Conservation (phyloP, 2,888 invertebrate genomes). For the Blastobasis lacticolella region DNA sequence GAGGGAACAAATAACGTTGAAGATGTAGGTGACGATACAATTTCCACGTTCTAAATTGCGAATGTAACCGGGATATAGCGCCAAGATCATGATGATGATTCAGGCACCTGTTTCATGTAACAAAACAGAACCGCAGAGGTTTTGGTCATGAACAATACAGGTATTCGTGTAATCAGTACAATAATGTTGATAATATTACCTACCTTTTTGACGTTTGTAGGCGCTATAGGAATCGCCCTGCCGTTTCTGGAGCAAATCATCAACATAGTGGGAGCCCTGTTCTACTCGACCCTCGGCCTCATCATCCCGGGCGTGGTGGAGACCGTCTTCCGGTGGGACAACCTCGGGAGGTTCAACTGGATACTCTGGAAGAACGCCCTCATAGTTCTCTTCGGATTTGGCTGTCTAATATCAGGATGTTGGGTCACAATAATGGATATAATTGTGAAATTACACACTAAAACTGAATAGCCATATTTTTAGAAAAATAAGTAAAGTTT, state of each 20-base stretch:
- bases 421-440: slow-evolving; percentile 51
- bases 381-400: slow-evolving; percentile 75
- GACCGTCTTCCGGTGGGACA: slow-evolving; percentile 79
- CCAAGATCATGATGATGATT: too few species aligned
- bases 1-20: too few species aligned
- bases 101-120: too few species aligned
- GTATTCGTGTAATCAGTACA: too few species aligned
- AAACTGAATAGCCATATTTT: slow-evolving; percentile 21
- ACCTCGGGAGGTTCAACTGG: slow-evolving; percentile 80
- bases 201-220: slow-evolving; percentile 23
- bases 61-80: too few species aligned
- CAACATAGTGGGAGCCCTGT: slow-evolving; percentile 68
- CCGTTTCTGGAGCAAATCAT: slow-evolving; percentile 66
- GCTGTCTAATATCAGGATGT: slow-evolving; percentile 78
- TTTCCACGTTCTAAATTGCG: too few species aligned
- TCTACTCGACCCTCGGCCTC: slow-evolving; percentile 82
- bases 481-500: neutral
- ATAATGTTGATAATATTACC: too few species aligned
- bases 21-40: too few species aligned
- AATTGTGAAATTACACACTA: slow-evolving; percentile 61
- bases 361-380: slow-evolving; percentile 79
- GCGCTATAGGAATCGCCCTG: slow-evolving; percentile 81
- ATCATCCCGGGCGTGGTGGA: slow-evolving; percentile 85
- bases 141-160: too few species aligned
- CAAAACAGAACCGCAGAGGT: too few species aligned